Evolutionary conservation across 2,113 vertebrate species (phyloP), one percentile per base, ranked within the genome.

Genomic region (Dendropsophus ebraccatus): DNA sequence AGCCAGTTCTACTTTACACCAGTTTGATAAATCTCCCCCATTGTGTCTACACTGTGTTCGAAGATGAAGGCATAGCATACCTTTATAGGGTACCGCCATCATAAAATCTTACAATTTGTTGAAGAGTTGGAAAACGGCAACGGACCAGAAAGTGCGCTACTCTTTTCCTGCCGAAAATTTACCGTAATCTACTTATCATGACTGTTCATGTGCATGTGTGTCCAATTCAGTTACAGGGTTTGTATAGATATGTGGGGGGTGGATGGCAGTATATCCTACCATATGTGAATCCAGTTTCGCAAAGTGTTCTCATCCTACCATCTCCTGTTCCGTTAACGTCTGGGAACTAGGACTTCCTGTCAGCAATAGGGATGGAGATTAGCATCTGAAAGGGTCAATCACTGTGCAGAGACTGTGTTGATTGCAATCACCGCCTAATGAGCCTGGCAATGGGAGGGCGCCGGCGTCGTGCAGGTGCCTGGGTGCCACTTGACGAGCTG

Each of bases 301-400:
- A n/a, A n/a, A n/a, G n/a, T 75, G 52, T 47, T 62, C 21, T 75
- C 54, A 35, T 45, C 8, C 35, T n/a, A n/a, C n/a, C n/a, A n/a
- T n/a, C n/a, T n/a, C 83, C 56, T 67, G 56, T 60, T 77, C 17
- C 17, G 49, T 49, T 60, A 37, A 56, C 49, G 49, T 85, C 60
- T 85, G 28, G 13, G 49, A 79, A 56, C 60, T 13, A 54, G 21
- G 75, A n/a, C 60, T 70, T 78, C 41, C 60, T 78, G 60, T 37
- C 49, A 54, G 74, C 41, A 30, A 60, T 21, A 19, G 47, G 32
- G 84, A 79, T 79, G 21, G 12, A 62, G 25, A 79, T 86, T 86
- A 81, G 84, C 84, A 86, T 80, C 30, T 86, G 76, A 86, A 86
- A 86, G 84, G 84, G 76, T 80, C 84, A 86, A 80, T 86, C 84